These are phyloP conservation scores for Polydrusus cervinus DNA, from an alignment of 2,888 invertebrate species.

Conservation along the genomic window DNA sequence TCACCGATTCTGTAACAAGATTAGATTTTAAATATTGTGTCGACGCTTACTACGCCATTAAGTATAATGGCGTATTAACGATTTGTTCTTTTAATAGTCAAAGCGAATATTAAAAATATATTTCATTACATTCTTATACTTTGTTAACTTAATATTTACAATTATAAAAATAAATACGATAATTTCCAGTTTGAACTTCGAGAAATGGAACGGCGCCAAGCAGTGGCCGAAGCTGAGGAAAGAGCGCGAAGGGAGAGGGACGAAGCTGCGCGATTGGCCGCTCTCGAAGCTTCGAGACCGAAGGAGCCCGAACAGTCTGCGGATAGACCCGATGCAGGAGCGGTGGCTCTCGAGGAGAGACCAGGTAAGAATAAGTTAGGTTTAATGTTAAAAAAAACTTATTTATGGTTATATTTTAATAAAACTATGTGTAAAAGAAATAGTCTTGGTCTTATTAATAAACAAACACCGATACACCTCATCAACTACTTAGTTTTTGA, in stretches of 20 bases:
- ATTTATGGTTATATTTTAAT: neutral
- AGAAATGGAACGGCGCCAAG: constrained; percentile 91
- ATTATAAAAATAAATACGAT: no score
- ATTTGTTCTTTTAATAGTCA: no score
- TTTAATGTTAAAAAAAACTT: neutral
- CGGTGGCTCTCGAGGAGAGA: constrained; percentile 73
- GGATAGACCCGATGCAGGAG: constrained; percentile 69
- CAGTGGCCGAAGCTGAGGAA: constrained; percentile 78
- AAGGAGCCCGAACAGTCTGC: constrained; percentile 67
- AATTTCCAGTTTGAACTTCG: constrained; percentile 92
- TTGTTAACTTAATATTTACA: no score
- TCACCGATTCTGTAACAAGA: no score
- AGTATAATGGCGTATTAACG: no score
- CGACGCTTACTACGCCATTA: no score
- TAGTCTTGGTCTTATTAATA: no score
- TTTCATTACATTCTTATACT: no score
- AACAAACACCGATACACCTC: no score
- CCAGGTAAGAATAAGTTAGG: constrained; percentile 71
- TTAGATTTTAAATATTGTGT: no score
- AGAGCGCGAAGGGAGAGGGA: constrained; percentile 81
- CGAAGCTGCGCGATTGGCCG: constrained; percentile 84
- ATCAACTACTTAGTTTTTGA: no score
- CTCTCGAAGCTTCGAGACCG: constrained; percentile 74
- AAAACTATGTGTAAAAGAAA: neutral
- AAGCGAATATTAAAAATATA: no score